Base-by-base conservation (phyloP, 2,797 vertebrate genomes). In the Naso thynnoides region DNA sequence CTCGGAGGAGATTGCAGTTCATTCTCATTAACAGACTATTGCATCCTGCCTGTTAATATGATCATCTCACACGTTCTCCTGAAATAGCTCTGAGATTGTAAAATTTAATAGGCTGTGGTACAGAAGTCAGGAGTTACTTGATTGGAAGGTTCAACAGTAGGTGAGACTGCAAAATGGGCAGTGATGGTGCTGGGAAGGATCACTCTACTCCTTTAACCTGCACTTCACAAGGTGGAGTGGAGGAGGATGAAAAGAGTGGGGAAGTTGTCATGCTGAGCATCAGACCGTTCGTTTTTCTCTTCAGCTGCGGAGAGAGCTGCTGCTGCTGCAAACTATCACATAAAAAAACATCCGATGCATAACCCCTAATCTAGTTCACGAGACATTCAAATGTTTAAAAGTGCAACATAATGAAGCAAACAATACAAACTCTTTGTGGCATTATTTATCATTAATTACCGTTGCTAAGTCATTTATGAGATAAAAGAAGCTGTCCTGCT, bases 401-500 rank as follows among this genome's bases (percentile, higher is more conserved):
- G 3, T 14, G n/a, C 29, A 19, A 13, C 26, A 42, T 33, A 57
- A 21, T 38, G 2, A 45, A 42, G 19, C 6, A 8, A 76, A 70
- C 50, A 60, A 26, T 50, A 6, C 19, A 45, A 36, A 52, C 0
- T 9, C 6, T 42, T 47, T 66, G 16, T 19, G 26, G 7, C 18
- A 74, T 82, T 73, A 73, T 67, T 72, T 23, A 62, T 60, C 42
- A 59, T 50, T 66, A 66, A 81, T 58, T 70, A 19, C 23, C 14
- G 16, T 67, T 63, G 27, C 62, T 61, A 21, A 59, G 50, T 61
- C 52, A 73, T 70, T 54, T 36, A 49, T 56, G 36, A 66, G 6
- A 27, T 44, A 50, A 74, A 75, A 60, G 56, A 62, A 52, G 56
- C 27, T 42, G 73, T 59, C 58, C 71, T 61, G 63, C 73, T 78